Percentiles rank a stretch among this genome's conserved stretches.
Evolutionary conservation across 2,113 vertebrate species (phyloP).

Genomic region (Bungarus multicinctus): DNA sequence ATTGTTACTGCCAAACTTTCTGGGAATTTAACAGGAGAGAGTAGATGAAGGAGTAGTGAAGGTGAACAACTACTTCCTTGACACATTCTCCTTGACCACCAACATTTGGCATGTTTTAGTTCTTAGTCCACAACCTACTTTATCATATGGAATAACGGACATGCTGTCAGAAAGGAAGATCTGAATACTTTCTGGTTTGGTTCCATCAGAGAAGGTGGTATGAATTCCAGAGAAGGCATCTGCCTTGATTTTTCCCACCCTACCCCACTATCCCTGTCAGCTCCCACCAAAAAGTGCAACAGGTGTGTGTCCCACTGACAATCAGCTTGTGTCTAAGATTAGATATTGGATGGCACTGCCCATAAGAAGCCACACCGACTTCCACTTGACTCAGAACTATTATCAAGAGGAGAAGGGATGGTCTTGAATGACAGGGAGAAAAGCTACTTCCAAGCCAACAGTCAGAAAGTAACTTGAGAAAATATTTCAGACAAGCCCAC

Average conservation of each 20-base stretch:
- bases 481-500: background rate
- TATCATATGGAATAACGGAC: background rate
- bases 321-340: background rate
- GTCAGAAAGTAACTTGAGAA: background rate
- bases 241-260: background rate
- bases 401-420: background rate
- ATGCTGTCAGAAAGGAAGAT: background rate
- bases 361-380: background rate
- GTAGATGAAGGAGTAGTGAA: no score
- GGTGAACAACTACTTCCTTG: no score
- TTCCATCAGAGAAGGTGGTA: background rate
- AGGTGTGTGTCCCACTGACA: background rate
- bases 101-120: background rate
- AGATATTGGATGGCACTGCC: background rate
- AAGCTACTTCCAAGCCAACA: background rate
- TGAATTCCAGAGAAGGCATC: background rate
- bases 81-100: no score
- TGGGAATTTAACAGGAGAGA: conserved; percentile 10
- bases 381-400: background rate
- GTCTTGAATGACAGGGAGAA: background rate
- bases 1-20: conserved; percentile 59
- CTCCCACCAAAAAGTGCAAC: background rate
- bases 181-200: background rate
- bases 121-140: background rate
- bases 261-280: background rate